Evolutionary conservation across 37 sponge, comb jelly and placozoan genomes (phyloP).

Genomic region (Theonella swinhoei): DNA sequence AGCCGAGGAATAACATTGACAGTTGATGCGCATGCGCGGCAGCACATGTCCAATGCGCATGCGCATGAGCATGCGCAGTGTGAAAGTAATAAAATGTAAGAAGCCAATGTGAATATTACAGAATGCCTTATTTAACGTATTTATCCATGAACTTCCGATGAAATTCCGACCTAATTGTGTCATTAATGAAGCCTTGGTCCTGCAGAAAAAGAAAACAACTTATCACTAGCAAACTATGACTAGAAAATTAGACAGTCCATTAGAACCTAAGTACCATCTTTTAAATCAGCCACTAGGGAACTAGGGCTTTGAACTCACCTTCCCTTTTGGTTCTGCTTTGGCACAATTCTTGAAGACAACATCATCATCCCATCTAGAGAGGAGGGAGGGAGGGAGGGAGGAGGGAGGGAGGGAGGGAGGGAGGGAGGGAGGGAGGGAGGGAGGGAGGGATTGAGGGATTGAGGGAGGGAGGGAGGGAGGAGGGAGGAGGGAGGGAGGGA

Average conservation of each 20-base stretch:
- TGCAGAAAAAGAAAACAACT: conserved; percentile 13
- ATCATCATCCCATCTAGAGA: conserved; percentile 97
- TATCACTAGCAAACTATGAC: no score
- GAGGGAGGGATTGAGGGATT: no score
- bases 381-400: neutral
- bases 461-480: conserved; percentile 47
- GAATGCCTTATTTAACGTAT: conserved; percentile 74
- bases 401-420: conserved; percentile 29
- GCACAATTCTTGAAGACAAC: conserved; percentile 99
- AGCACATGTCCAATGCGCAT: neutral
- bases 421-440: conserved; percentile 29
- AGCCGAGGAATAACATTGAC: no score
- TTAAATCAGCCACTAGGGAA: neutral
- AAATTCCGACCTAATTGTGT: conserved; percentile 96
- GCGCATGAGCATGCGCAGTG: neutral
- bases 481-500: no score
- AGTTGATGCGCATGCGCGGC: neutral
- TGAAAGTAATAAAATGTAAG: neutral
- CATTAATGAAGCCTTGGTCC: conserved; percentile 94
- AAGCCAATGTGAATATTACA: neutral
- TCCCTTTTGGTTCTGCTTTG: conserved; percentile 72
- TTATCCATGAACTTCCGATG: conserved; percentile 98
- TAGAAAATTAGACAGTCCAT: no score
- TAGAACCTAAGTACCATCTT: no score
- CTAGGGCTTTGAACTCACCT: neutral